Evolutionary conservation across 2,113 vertebrate species (phyloP).

Genomic region (Hippocampus zosterae): DNA sequence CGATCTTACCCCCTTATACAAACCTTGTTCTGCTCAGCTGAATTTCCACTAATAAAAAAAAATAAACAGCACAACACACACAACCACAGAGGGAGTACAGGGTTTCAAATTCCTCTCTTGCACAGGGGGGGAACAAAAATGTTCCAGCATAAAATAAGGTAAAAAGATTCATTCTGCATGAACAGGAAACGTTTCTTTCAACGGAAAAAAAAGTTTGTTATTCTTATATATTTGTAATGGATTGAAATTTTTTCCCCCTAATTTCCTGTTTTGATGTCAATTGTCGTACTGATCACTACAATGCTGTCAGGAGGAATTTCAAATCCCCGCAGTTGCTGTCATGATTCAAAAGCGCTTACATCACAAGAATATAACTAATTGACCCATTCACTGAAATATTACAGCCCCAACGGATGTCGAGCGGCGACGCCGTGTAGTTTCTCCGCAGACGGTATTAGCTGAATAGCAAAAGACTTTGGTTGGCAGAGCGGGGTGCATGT

Average conservation of each 20-base stretch:
- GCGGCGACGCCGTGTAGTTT: constrained; percentile 30
- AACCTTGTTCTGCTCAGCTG: too few species aligned
- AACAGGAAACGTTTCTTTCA: too few species aligned
- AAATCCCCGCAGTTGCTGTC: background rate
- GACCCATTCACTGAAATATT: background rate
- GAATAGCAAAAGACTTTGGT: constrained; percentile 51
- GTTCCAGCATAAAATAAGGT: too few species aligned
- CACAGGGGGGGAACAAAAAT: too few species aligned
- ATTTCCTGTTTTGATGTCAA: background rate
- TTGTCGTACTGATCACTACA: background rate
- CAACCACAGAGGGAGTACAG: too few species aligned
- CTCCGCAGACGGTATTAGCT: constrained; percentile 24
- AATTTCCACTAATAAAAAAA: too few species aligned
- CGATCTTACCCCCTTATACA: too few species aligned
- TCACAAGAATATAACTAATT: background rate
- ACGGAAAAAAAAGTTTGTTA: background rate
- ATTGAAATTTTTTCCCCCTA: background rate
- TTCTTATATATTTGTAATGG: background rate
- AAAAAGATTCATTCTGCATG: too few species aligned
- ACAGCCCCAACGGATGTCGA: constrained; percentile 18
- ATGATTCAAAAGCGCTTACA: background rate
- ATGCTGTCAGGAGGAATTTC: background rate
- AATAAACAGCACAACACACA: too few species aligned
- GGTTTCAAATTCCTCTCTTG: too few species aligned
- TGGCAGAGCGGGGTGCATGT: constrained; percentile 40